phyloP scores from a whole-genome alignment of 2,113 vertebrate species.

The Dicerorhinus sumatrensis region DNA sequence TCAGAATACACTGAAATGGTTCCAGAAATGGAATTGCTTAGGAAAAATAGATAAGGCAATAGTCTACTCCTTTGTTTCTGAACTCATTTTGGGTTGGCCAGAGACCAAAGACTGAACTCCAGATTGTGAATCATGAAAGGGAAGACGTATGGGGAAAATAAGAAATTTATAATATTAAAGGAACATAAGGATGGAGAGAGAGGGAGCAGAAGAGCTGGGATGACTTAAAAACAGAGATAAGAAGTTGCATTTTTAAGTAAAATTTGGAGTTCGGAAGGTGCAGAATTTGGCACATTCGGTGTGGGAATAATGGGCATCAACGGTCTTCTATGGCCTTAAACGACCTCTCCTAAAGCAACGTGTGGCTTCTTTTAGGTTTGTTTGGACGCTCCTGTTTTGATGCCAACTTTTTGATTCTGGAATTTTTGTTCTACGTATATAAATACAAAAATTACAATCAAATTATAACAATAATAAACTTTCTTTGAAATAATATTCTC shows the following conservation, averaged over 20 bases:
- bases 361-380: background rate
- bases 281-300: background rate
- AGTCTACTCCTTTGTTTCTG: background rate
- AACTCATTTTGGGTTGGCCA: background rate
- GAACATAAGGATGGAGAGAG: background rate
- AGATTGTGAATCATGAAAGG: background rate
- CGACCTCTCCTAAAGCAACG: background rate
- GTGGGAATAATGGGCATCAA: fast-evolving
- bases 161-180: background rate
- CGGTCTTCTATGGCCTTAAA: background rate
- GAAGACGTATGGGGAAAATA: background rate
- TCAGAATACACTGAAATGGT: background rate
- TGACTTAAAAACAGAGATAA: background rate
- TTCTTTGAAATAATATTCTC: slow-evolving; percentile 10
- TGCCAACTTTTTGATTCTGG: background rate
- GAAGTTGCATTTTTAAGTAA: background rate
- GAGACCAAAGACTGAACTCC: background rate
- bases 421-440: background rate
- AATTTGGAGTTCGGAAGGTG: background rate
- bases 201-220: background rate
- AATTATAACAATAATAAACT: background rate
- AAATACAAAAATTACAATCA: background rate
- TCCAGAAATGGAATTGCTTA: background rate
- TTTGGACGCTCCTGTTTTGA: background rate
- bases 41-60: background rate